A percentile compares a stretch with the other conserved stretches of the same genome.
These are phyloP conservation scores for Drosophila seguyi DNA, from an alignment of 1,140 invertebrate species.

Conservation along the genomic window DNA sequence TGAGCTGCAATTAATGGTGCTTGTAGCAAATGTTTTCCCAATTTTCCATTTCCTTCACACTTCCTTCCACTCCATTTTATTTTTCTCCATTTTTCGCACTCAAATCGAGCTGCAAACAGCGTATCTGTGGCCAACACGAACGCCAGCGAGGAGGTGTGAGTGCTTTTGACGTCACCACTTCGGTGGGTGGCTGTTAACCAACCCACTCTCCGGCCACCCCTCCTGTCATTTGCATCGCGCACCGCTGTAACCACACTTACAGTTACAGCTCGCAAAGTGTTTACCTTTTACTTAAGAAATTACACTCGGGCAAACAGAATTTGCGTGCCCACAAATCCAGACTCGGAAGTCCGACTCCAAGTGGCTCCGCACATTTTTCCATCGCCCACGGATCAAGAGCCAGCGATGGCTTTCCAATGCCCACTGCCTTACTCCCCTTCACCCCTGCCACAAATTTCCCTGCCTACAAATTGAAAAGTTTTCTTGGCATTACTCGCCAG, in stretches of 20 bases:
- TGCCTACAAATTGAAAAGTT: constrained; percentile 79
- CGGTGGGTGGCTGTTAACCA: constrained; percentile 1
- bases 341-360: constrained; percentile 68
- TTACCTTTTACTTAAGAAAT: constrained; percentile 85
- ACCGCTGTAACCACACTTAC: constrained; percentile 55
- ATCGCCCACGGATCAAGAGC: constrained; percentile 61
- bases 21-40: constrained; percentile 42
- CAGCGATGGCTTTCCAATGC: constrained; percentile 42
- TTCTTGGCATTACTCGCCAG: constrained; percentile 52
- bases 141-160: background rate
- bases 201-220: background rate
- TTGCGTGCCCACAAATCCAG: constrained; percentile 59
- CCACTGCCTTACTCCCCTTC: background rate
- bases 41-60: constrained; percentile 50
- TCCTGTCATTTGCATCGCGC: constrained; percentile 71
- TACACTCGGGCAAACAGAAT: constrained; percentile 83
- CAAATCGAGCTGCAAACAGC: constrained; percentile 70
- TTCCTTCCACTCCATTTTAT: background rate
- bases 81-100: constrained; percentile 9
- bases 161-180: constrained; percentile 46
- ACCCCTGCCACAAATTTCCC: constrained; percentile 5
- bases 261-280: constrained; percentile 74
- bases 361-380: constrained; percentile 73
- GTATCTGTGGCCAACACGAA: constrained; percentile 7
- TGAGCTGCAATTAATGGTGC: background rate